Conservation (phyloP, 2,797 vertebrate species). For the Sebastes alutus region DNA sequence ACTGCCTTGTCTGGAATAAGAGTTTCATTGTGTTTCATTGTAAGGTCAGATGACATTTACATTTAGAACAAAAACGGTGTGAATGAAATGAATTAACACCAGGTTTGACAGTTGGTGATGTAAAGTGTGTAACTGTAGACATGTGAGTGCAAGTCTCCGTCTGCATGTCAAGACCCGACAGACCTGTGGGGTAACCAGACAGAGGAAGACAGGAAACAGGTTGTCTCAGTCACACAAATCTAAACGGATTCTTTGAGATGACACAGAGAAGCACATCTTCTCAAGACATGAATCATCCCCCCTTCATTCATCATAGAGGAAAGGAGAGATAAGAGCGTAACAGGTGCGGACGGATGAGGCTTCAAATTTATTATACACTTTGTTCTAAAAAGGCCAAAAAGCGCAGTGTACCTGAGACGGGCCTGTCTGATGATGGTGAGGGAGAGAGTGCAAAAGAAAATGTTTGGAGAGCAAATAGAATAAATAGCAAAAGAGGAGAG, state of each 20-base stretch:
- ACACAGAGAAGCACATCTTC: constrained; percentile 1
- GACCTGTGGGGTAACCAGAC: constrained; percentile 40
- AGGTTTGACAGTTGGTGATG: constrained; percentile 37
- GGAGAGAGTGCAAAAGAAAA: background rate
- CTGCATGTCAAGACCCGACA: constrained; percentile 41
- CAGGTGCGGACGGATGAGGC: constrained; percentile 10
- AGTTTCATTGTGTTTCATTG: background rate
- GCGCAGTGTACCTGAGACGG: background rate
- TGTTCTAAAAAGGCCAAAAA: background rate
- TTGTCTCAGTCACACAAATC: constrained; percentile 36
- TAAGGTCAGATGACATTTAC: background rate
- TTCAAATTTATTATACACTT: background rate
- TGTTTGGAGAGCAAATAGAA: background rate
- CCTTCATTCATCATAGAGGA: constrained; percentile 3
- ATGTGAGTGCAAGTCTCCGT: constrained; percentile 32
- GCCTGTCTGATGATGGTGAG: background rate
- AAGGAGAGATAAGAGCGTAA: background rate
- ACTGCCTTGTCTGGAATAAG: background rate
- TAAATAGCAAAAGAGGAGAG: background rate
- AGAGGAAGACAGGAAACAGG: constrained; percentile 54
- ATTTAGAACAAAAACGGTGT: background rate
- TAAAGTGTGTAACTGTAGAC: constrained; percentile 15
- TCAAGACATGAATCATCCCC: constrained; percentile 14
- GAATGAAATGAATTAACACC: constrained; percentile 5
- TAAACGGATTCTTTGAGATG: constrained; percentile 30